Base-by-base conservation (phyloP, 64 coral and sea anemone species). In the Actinia tenebrosa region DNA sequence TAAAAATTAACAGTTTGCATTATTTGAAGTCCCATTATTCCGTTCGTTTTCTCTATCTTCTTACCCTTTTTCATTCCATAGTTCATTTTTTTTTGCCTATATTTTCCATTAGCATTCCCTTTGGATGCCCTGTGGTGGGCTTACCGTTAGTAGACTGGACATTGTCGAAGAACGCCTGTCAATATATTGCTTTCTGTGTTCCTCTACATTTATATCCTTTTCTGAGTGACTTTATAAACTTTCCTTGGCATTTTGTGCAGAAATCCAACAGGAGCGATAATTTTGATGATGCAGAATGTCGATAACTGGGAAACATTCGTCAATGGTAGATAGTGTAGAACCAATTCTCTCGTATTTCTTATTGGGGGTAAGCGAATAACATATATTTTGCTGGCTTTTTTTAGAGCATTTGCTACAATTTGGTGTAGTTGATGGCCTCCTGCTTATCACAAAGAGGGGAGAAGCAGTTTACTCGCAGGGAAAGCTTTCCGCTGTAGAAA, bases 351-450 rank as follows among this genome's bases (percentile, higher is more conserved):
- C 5, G 19, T 30, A 75, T 14, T 75, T 75, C 5, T 22, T 3
- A 23, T 37, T 0, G 30, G 30, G 30, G 30, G 30, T 37, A 0
- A 37, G 5, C 5, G 63, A 66, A 66, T 66, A 20, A n/a, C 0
- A 19, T 66, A 4, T 22, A 59, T 27, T 45, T 82, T 50, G 45
- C 22, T 88, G 56, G 63, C 45, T 61, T 42, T 61, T 42, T 62
- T 17, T 61, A 94, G 93, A 87, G 16, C 82, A 95, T 27, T 81
- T 95, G 61, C 59, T 91, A 52, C 62, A 47, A 20, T 91, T 84
- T 82, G 59, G 79, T 61, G 56, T 92, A 59, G 44, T 92, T 16
- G 90, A 95, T 92, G 94, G 94, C 53, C 23, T 95, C 22, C 88
- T 86, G 56, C 64, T 95, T 43, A 52, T 95, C 53, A 95, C 90